Evolutionary conservation across 1,140 invertebrate species (phyloP).

Genomic region (Chelonus insularis): DNA sequence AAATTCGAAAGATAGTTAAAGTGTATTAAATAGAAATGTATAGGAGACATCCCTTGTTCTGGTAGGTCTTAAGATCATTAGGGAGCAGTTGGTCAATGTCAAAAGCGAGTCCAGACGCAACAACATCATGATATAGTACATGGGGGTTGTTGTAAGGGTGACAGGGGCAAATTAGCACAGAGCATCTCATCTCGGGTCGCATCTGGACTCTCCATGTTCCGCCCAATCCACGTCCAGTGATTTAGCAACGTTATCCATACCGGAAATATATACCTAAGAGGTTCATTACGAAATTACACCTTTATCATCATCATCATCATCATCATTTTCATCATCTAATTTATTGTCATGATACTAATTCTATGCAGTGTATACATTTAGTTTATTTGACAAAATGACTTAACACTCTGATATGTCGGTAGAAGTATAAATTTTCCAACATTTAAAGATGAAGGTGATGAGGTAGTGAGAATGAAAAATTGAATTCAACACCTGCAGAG

Average conservation of each 20-base stretch:
- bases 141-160: neutral
- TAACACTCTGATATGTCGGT: too few relatives aligned
- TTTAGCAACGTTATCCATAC: constrained; percentile 39
- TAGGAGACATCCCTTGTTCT: too few relatives aligned
- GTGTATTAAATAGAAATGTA: too few relatives aligned
- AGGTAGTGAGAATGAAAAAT: too few relatives aligned
- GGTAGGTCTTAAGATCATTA: constrained; percentile 17
- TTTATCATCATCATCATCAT: constrained; percentile 22
- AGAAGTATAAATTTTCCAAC: too few relatives aligned
- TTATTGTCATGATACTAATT: too few relatives aligned
- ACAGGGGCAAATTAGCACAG: constrained; percentile 30
- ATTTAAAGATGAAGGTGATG: too few relatives aligned
- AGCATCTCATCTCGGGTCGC: constrained; percentile 31
- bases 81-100: constrained; percentile 28
- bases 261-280: constrained; percentile 35
- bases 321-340: neutral
- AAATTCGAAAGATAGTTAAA: too few relatives aligned
- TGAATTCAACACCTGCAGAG: too few relatives aligned
- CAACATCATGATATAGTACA: constrained; percentile 1
- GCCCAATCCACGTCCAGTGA: constrained; percentile 50
- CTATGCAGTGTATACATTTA: too few relatives aligned
- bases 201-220: constrained; percentile 43
- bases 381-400: too few relatives aligned
- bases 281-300: constrained; percentile 55
- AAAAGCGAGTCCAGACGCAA: constrained; percentile 3